Percentiles rank a stretch among this genome's conserved stretches.
Conservation (phyloP, 2,113 vertebrate species). For the Rhea americana region DNA sequence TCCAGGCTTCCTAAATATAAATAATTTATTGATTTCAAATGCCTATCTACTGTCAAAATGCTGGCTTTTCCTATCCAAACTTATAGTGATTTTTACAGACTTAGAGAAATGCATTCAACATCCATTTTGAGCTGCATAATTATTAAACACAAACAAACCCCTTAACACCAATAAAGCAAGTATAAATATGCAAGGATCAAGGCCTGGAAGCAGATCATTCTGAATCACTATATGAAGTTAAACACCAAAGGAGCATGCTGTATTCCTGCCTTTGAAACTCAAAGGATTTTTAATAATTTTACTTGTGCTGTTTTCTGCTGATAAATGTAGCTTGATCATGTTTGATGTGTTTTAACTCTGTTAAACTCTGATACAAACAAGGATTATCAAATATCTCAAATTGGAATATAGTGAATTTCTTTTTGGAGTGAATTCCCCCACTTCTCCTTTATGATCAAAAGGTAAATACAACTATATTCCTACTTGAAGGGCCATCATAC, state of each 20-base stretch:
- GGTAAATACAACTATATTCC: background rate
- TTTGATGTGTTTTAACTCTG: conserved; percentile 58
- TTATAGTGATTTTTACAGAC: conserved; percentile 26
- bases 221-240: conserved; percentile 61
- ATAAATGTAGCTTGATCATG: conserved; percentile 67
- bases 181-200: conserved; percentile 64
- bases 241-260: conserved; percentile 49
- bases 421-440: background rate
- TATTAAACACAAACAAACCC: conserved; percentile 43
- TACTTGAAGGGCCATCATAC: background rate
- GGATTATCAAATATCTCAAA: conserved; percentile 62
- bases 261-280: conserved; percentile 66
- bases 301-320: conserved; percentile 67
- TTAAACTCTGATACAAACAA: conserved; percentile 35
- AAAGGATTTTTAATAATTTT: conserved; percentile 64
- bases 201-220: conserved; percentile 63
- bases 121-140: conserved; percentile 21
- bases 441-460: conserved; percentile 39
- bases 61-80: background rate
- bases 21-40: conserved; percentile 36
- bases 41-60: conserved; percentile 20
- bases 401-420: background rate
- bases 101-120: conserved; percentile 18
- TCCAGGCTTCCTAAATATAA: conserved; percentile 45
- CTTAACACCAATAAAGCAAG: conserved; percentile 49